A percentile compares a stretch with the other conserved stretches of the same genome.
Conservation (phyloP, 2,113 vertebrate species). For the Petroica traversi region DNA sequence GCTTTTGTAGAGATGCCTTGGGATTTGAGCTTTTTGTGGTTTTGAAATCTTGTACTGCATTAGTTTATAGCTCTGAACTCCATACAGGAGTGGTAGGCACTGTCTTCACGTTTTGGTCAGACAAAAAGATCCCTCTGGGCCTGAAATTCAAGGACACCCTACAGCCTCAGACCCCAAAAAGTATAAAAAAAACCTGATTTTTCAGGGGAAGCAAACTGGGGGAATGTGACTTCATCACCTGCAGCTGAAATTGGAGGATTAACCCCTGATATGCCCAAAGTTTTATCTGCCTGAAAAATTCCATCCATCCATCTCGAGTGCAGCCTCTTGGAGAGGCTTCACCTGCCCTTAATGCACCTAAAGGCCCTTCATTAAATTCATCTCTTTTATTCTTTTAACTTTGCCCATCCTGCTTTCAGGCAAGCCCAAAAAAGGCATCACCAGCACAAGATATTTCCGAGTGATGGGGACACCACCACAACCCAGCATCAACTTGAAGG, state of each 20-base stretch:
- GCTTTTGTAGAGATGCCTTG: not conserved
- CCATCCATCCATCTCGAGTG: accelerated
- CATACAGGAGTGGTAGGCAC: too few relatives aligned
- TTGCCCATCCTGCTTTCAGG: not conserved
- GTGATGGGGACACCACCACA: accelerated
- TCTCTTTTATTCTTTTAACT: not conserved
- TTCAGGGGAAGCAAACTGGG: not conserved
- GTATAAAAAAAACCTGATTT: not conserved
- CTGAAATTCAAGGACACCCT: not conserved
- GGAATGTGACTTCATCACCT: not conserved
- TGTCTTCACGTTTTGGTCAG: not conserved
- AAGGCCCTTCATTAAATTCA: not conserved
- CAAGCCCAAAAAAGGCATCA: not conserved
- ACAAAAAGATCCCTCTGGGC: not conserved
- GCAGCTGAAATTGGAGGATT: not conserved
- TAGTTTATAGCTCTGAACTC: not conserved
- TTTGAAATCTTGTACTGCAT: not conserved
- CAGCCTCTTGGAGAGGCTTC: not conserved
- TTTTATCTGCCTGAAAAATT: not conserved
- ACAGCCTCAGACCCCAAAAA: not conserved
- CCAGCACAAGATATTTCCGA: not conserved
- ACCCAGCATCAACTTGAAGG: not conserved
- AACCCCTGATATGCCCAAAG: not conserved
- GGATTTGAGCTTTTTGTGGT: not conserved
- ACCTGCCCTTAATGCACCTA: not conserved